Conservation (phyloP, 2,113 vertebrate species). For the Oncorhynchus nerka region DNA sequence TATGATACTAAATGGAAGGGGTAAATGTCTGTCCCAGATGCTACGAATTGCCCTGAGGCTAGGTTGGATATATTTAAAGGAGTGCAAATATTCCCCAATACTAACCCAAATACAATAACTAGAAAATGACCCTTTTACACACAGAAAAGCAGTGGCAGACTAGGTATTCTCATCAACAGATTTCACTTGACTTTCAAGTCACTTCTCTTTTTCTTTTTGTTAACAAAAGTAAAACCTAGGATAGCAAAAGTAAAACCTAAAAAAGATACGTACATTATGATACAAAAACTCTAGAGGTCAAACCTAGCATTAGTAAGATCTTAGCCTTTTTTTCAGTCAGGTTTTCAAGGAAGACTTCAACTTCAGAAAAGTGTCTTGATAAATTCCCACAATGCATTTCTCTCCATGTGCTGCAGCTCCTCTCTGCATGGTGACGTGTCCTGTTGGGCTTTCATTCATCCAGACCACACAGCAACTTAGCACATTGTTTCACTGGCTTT, state of each 20-base stretch:
- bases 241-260: constrained; percentile 77
- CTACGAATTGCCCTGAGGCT: too few relatives aligned
- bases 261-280: constrained; percentile 83
- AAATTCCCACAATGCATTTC: constrained; percentile 26
- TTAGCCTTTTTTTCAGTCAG: constrained; percentile 77
- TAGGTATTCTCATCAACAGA: constrained; percentile 61
- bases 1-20: too few relatives aligned
- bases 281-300: constrained; percentile 82
- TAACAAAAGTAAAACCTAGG: constrained; percentile 77
- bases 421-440: constrained; percentile 20
- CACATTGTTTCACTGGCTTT: constrained; percentile 24
- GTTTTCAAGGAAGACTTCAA: constrained; percentile 88
- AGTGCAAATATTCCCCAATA: constrained; percentile 58
- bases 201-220: constrained; percentile 62
- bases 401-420: constrained; percentile 52
- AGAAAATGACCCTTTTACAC: constrained; percentile 74
- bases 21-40: too few relatives aligned
- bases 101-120: constrained; percentile 61
- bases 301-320: constrained; percentile 68
- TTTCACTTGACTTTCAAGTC: constrained; percentile 59
- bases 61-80: constrained; percentile 65
- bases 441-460: constrained; percentile 22
- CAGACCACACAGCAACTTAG: constrained; percentile 2
- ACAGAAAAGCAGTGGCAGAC: constrained; percentile 71
- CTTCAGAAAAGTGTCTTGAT: constrained; percentile 75